Conservation (phyloP, 2,797 vertebrate species). For the Zenarchopterus dispar region DNA sequence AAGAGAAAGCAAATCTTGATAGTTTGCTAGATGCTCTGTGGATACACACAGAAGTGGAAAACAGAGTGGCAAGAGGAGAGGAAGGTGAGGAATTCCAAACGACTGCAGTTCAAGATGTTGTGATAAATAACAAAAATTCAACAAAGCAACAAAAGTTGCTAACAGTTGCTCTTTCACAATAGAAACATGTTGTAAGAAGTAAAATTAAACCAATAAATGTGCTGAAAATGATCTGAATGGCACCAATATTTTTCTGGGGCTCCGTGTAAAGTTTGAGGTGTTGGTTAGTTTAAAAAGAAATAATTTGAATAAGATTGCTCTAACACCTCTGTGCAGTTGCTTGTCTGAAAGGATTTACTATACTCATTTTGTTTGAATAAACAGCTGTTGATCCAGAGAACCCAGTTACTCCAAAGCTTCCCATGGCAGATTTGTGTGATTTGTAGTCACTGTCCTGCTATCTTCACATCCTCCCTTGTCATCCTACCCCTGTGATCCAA, state of each 20-base stretch:
- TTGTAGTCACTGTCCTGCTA: conserved; percentile 60
- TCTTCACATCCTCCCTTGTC: conserved; percentile 51
- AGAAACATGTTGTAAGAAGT: neutral
- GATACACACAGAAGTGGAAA: conserved; percentile 39
- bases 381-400: conserved; percentile 61
- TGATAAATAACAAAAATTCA: conserved; percentile 20
- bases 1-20: conserved; percentile 46
- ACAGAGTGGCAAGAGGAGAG: conserved; percentile 28
- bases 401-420: conserved; percentile 56
- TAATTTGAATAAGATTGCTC: conserved; percentile 27
- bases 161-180: neutral
- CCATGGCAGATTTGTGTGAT: conserved; percentile 71
- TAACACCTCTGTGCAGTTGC: conserved; percentile 29
- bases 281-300: conserved; percentile 31
- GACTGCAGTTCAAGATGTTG: conserved; percentile 24
- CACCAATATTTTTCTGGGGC: too few species aligned
- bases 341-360: conserved; percentile 44
- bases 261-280: neutral
- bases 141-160: conserved; percentile 7
- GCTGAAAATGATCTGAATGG: conserved; percentile 27
- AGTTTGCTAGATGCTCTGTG: conserved; percentile 34
- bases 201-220: conserved; percentile 4
- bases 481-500: conserved; percentile 43
- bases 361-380: conserved; percentile 71
- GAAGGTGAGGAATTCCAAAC: conserved; percentile 34